A percentile compares a stretch with the other conserved stretches of the same genome.
Evolutionary conservation across 2,888 invertebrate genomes (phyloP).

Genomic region (Thysanoteuthis rhombus): DNA sequence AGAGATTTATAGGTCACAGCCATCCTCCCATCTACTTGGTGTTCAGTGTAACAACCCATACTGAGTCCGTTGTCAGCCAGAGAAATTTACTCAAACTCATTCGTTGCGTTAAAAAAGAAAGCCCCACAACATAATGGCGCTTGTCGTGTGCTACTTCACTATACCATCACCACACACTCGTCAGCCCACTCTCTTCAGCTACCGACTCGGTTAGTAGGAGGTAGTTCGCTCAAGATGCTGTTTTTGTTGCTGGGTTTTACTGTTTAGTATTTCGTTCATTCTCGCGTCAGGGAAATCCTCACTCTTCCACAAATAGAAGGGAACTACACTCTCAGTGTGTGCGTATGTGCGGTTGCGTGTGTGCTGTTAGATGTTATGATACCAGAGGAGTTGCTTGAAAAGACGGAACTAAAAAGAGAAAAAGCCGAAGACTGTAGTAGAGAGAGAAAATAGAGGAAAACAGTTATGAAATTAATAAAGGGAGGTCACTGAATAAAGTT

Average conservation of each 20-base stretch:
- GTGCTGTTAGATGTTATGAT: not conserved
- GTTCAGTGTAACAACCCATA: not conserved
- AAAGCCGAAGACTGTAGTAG: not conserved
- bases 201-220: too few relatives aligned
- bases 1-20: constrained; percentile 14
- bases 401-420: not conserved
- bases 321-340: not conserved
- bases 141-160: not conserved
- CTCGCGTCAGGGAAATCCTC: too few relatives aligned
- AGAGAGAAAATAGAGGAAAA: not conserved
- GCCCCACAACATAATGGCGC: not conserved
- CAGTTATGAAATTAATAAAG: not conserved
- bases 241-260: too few relatives aligned
- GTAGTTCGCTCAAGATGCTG: too few relatives aligned
- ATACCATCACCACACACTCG: not conserved
- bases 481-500: not conserved
- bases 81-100: not conserved
- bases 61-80: not conserved
- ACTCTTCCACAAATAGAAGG: too few relatives aligned
- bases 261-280: too few relatives aligned
- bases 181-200: not conserved
- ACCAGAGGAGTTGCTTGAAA: not conserved
- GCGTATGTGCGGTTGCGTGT: not conserved
- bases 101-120: not conserved
- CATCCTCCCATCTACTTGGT: not conserved